Base-by-base conservation (phyloP, 2,888 invertebrate species). In the Trichacis sp. region DNA sequence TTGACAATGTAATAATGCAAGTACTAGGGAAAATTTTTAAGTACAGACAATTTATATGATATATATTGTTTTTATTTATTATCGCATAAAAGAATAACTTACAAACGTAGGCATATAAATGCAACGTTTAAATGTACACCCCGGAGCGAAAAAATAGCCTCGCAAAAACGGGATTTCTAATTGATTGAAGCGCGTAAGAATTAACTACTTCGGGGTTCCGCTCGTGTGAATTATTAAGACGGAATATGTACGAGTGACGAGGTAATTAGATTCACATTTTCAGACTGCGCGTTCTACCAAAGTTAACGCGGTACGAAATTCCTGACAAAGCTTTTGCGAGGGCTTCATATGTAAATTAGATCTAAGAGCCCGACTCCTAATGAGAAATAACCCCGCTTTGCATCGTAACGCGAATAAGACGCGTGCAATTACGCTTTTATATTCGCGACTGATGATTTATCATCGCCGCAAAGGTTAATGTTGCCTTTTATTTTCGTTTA, bases 331-430 rank as follows among this genome's bases (percentile, higher is more conserved):
- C 46, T 47, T 47, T 29, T 29, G 29, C 12, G n/a, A 24, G 24
- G 29, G 14, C 46, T 24, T 29, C 46, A 47, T 47, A 47, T 45
- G 45, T 45, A 45, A 45, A 45, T 45, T 17, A 45, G 19, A 45
- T 9, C 45, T 45, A 45, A 45, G 45, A 45, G 45, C 19, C 45
- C 45, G n/a, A 45, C 19, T 45, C 18, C 17, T 45, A 45, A 45
- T 45, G 45, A 45, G 45, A 45, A 45, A 19, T 42, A 15, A 42
- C 42, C 17, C 15, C 42, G 15, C 15, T 42, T 11, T 45, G 18
- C 45, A 45, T 45, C 45, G n/a, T 8, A 24, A 24, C 5, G 12
- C 12, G 46, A 46, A 46, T 46, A 46, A 46, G 24, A 12, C 24
- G 24, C 1, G 24, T 20, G 46, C 24, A 46, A n/a, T 46, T 46